Evolutionary conservation across 2,113 vertebrate species (phyloP).

Genomic region (Chauna torquata): DNA sequence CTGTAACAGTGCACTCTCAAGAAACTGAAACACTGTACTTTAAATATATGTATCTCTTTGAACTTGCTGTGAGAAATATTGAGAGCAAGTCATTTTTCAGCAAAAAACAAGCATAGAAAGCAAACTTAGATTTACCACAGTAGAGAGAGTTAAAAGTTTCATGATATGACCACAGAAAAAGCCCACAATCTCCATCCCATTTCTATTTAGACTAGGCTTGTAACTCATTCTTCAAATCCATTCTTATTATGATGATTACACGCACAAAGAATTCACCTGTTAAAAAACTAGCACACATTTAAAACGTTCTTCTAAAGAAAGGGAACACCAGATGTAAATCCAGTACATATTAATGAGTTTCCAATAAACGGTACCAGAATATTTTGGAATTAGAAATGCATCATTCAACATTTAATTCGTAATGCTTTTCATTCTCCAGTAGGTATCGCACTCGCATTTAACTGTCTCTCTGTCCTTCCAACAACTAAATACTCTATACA

Average conservation of each 20-base stretch:
- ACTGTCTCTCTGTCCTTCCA: background rate
- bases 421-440: background rate
- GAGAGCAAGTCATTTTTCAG: background rate
- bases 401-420: background rate
- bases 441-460: background rate
- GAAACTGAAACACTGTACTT: background rate
- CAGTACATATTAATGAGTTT: background rate
- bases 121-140: background rate
- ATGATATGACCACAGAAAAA: background rate
- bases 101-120: background rate
- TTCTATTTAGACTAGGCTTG: background rate
- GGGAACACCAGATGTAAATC: background rate
- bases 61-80: background rate
- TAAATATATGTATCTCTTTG: background rate
- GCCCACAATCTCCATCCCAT: background rate
- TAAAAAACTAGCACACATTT: background rate
- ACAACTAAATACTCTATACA: background rate
- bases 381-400: background rate
- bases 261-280: background rate
- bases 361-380: background rate
- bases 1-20: background rate
- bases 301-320: background rate
- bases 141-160: background rate
- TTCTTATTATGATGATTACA: constrained; percentile 8
- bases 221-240: background rate